phyloP scores from a whole-genome alignment of 2,113 vertebrate species.

The Pelecanus crispus region DNA sequence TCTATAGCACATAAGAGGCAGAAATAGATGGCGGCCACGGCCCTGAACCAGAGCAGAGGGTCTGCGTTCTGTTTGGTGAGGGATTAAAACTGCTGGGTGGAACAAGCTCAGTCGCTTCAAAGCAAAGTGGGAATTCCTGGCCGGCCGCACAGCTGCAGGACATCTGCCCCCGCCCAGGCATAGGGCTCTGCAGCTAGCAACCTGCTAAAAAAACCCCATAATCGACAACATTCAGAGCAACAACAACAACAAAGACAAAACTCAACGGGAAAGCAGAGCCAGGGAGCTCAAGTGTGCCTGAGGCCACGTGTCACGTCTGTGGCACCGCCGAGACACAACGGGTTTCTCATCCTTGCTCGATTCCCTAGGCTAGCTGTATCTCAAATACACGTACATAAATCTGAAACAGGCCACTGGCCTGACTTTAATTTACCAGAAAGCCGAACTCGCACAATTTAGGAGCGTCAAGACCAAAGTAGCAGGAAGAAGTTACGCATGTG shows the following conservation, averaged over 20 bases:
- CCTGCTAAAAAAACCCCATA: neutral
- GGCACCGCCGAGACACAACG: neutral
- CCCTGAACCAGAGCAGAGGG: neutral
- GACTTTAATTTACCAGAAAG: constrained; percentile 5
- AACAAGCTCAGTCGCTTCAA: neutral
- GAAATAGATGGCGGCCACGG: neutral
- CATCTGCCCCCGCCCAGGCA: neutral
- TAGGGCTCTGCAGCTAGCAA: neutral
- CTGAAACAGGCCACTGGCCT: neutral
- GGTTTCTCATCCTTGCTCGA: neutral
- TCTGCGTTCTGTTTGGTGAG: neutral
- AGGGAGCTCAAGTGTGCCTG: neutral
- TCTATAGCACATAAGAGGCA: neutral
- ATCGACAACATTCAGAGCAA: neutral
- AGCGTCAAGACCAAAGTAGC: neutral
- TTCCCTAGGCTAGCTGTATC: neutral
- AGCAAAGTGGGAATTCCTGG: neutral
- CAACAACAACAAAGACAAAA: neutral
- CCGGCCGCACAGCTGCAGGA: neutral
- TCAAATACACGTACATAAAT: neutral
- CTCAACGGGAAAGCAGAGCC: neutral
- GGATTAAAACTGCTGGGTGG: neutral
- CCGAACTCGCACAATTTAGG: neutral
- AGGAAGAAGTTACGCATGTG: neutral
- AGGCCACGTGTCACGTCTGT: neutral